Base-by-base conservation (phyloP, 2,113 vertebrate species). In the Pomatostomus ruficeps region DNA sequence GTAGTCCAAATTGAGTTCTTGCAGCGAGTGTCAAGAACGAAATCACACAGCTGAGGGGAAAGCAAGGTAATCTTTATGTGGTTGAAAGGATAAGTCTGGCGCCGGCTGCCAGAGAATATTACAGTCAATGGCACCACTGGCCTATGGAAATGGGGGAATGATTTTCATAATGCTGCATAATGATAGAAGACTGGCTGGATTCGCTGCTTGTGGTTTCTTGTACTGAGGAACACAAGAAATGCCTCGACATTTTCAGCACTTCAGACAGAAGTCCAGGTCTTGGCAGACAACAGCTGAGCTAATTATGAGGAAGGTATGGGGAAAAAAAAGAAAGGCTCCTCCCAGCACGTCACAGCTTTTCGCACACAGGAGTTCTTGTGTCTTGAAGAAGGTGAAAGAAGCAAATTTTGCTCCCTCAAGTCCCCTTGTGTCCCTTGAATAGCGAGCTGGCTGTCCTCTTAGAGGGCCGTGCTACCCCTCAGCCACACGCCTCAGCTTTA, bases 151-250 rank as follows among this genome's bases (percentile, higher is more conserved):
- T n/a, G 43, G 54, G 85, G 75, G 89, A 75, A 59, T 51, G 7
- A 76, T 94, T 95, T 94, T 83, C 85, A 80, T 95, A 90, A 83
- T 93, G 75, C 31, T 88, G 59, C 67, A 90, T 74, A 85, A 94
- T 40, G 63, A 83, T 20, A 63, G 57, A 93, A 91, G 71, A 91
- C 51, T 89, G 91, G 54, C 49, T 90, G 65, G 46, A 52, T 86
- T 93, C 93, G 49, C 59, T 19, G 3, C 59, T 82, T 91, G 90
- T 90, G 87, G 93, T 93, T 95, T 94, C 71, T 85, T 48, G 36
- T 33, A 33, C 25, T 29, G 55, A 84, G 63, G n/a, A 95, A 40
- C 12, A 13, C 48, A 80, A 89, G 89, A 92, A 92, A 89, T 74
- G 68, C 43, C 79, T 88, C 0, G 0, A 89, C 36, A 71, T 71